Percentiles rank a stretch among this genome's conserved stretches.
These are phyloP conservation scores for Labeo calbasu DNA, from an alignment of 2,797 vertebrate species.

Conservation along the genomic window DNA sequence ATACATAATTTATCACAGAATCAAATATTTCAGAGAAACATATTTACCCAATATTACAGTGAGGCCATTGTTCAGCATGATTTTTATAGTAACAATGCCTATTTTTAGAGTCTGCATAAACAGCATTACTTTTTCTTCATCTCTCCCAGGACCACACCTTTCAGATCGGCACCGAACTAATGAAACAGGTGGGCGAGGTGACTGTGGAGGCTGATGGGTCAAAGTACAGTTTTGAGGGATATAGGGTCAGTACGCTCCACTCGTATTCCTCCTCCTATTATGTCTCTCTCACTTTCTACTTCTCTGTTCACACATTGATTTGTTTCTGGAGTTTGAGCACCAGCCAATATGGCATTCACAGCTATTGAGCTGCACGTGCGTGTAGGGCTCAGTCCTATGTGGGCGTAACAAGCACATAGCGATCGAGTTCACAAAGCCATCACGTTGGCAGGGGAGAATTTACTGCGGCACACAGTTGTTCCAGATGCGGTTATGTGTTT, in stretches of 20 bases:
- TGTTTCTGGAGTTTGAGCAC: constrained; percentile 50
- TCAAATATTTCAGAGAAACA: neutral
- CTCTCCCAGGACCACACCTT: constrained; percentile 68
- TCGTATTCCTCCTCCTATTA: constrained; percentile 17
- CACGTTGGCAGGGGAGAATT: constrained; percentile 18
- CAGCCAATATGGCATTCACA: constrained; percentile 38
- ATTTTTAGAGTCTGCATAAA: neutral
- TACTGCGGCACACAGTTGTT: neutral
- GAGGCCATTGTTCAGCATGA: neutral
- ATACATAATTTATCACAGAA: neutral
- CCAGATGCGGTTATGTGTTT: constrained; percentile 4
- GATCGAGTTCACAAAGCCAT: constrained; percentile 9
- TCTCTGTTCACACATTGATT: constrained; percentile 45
- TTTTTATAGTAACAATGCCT: neutral
- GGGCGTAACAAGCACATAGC: constrained; percentile 19
- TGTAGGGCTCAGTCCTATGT: constrained; percentile 9
- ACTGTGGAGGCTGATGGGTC: constrained; percentile 45
- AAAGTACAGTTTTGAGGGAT: constrained; percentile 73
- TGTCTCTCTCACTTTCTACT: constrained; percentile 41
- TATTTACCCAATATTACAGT: neutral
- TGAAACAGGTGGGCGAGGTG: constrained; percentile 68
- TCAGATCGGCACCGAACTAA: constrained; percentile 76
- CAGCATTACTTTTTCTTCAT: neutral
- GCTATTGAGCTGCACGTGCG: constrained; percentile 19
- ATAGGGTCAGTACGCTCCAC: constrained; percentile 68